Percentiles rank a stretch among this genome's conserved stretches.
Conservation (phyloP, 2,888 invertebrate genomes). For the Pseudococcus longispinus region DNA sequence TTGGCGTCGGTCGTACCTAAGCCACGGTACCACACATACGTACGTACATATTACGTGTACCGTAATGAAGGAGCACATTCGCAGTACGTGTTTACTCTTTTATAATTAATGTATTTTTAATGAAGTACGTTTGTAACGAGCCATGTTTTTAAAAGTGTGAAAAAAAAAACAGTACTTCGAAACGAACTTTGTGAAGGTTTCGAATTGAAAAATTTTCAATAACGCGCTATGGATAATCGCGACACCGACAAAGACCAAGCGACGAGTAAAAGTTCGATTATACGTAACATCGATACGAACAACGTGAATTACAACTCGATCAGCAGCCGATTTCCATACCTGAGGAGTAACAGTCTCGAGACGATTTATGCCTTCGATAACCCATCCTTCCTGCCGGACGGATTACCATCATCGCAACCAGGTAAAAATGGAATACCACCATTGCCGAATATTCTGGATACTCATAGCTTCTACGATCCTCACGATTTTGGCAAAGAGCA, state of each 20-base stretch:
- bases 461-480: conserved; percentile 37
- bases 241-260: neutral
- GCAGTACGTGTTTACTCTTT: neutral
- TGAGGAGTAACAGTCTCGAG: conserved; percentile 38
- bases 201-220: neutral
- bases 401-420: conserved; percentile 13
- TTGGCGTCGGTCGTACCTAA: too few species aligned
- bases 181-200: neutral
- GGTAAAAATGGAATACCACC: conserved; percentile 30
- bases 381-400: neutral
- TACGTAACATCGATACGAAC: conserved; percentile 70
- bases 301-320: conserved; percentile 77
- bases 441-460: neutral
- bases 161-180: neutral
- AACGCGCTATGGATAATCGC: conserved; percentile 36
- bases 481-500: conserved; percentile 46
- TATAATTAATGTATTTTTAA: conserved; percentile 43
- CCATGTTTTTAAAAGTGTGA: conserved; percentile 1
- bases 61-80: conserved; percentile 19
- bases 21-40: neutral
- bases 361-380: conserved; percentile 45
- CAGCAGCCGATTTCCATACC: neutral
- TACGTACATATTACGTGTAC: neutral
- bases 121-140: conserved; percentile 35
- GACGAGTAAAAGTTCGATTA: conserved; percentile 10